phyloP scores from a whole-genome alignment of 2,113 vertebrate genomes.

The Thermophis baileyi region DNA sequence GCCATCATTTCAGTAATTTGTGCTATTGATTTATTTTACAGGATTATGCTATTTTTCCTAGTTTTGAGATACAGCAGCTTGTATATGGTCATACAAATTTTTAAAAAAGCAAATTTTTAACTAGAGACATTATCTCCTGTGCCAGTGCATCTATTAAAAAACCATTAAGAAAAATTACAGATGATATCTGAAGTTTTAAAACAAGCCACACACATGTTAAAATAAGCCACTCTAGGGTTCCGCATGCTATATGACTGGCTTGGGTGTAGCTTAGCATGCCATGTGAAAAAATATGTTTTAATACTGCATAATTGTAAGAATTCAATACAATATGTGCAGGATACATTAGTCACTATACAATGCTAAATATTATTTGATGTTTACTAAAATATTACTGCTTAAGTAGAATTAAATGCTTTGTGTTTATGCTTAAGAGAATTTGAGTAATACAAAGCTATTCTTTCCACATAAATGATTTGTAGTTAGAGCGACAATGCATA shows the following conservation, averaged over 20 bases:
- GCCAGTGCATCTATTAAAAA: not conserved
- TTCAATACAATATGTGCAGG: not conserved
- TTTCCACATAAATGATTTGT: not conserved
- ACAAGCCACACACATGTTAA: not conserved
- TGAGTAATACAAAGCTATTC: not conserved
- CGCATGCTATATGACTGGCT: not conserved
- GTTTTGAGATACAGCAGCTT: not conserved
- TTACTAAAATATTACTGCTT: not conserved
- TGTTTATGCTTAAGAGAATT: not conserved
- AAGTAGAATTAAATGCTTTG: not conserved
- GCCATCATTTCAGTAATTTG: not conserved
- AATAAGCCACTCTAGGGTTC: not conserved
- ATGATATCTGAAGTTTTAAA: not conserved
- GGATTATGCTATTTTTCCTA: not conserved
- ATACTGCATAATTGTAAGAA: not conserved
- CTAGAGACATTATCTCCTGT: not conserved
- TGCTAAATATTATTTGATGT: not conserved
- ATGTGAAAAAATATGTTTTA: not conserved
- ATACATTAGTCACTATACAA: not conserved
- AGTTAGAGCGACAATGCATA: fast-evolving
- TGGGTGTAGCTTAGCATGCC: not conserved
- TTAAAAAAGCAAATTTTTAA: not conserved
- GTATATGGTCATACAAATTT: not conserved
- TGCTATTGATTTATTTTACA: not conserved
- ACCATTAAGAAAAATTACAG: not conserved